Base-by-base conservation (phyloP, 2,113 vertebrate genomes). In the Syngnathoides biaculeatus region DNA sequence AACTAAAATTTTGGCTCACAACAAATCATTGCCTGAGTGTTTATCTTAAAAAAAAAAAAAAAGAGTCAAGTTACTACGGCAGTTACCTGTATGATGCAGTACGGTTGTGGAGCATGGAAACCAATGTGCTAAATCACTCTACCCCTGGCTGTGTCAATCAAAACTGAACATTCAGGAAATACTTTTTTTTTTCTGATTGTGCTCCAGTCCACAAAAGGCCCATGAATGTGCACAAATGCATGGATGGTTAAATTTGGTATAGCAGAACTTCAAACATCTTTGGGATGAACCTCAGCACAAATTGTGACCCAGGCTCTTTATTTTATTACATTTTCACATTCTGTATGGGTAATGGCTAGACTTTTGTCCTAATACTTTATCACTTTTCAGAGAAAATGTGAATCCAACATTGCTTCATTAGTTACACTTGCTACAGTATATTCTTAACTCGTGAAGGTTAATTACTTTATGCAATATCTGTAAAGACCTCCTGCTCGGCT, bases 361-460 rank as follows among this genome's bases (percentile, higher is more conserved):
- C 8, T 52, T 52, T 19, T 48, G 45, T 48, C 45, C n/a, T 12
- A 22, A 52, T 52, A 52, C 50, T 52, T 22, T 52, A 22, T 52
- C 10, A 52, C 8, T 52, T n/a, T 52, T 52, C 50, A n/a, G 2
- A 2, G 50, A 52, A 52, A 22, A n/a, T 22, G 35, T 69, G 19
- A 66, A 43, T 70, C 20, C n/a, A 55, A 24, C 11, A 26, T 24
- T 55, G 22, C 22, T 50, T 68, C 35, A 69, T 60, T 52, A 68
- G 52, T 79, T 35, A 73, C 79, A 78, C 68, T 64, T 70, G 20
- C 39, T n/a, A n/a, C n/a, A n/a, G n/a, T 58, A 70, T 77, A 69
- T 65, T 63, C 30, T 69, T 78, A 38, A 17, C 24, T 59, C 40
- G 22, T 26, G 50, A 40, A 43, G 62, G 59, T 65, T 30, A 65